Conservation (phyloP, 1,140 invertebrate species). For the Penaeus chinensis region DNA sequence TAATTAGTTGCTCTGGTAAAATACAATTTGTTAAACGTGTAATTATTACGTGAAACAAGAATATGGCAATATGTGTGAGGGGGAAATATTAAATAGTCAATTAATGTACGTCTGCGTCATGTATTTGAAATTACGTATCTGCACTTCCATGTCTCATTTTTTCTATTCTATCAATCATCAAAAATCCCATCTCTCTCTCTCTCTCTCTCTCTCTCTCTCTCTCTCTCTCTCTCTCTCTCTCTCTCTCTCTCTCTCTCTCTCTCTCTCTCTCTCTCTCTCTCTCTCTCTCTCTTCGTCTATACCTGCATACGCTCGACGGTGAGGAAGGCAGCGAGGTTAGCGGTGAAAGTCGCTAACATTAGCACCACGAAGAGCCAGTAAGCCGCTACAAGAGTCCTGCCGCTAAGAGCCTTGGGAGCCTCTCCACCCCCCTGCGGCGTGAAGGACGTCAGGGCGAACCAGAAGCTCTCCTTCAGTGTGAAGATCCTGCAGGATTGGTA, state of each 20-base stretch:
- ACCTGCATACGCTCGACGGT: slow-evolving; percentile 96
- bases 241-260: no score
- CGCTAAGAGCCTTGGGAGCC: slow-evolving; percentile 77
- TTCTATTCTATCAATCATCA: no score
- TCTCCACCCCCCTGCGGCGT: slow-evolving; percentile 91
- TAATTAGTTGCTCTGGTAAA: no score
- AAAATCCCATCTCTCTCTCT: background rate
- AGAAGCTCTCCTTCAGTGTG: slow-evolving; percentile 89
- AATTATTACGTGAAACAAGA: no score
- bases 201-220: no score
- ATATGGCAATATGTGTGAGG: no score
- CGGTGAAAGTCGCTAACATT: slow-evolving; percentile 95
- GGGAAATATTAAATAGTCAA: no score
- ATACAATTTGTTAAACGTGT: no score
- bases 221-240: no score
- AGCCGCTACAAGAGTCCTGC: slow-evolving; percentile 83
- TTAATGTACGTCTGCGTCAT: no score
- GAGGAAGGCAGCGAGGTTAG: slow-evolving; percentile 95
- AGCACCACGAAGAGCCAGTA: slow-evolving; percentile 94
- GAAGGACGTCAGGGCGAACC: slow-evolving; percentile 93
- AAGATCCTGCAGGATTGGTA: slow-evolving; percentile 69
- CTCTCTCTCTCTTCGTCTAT: background rate
- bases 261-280: background rate
- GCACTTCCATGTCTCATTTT: no score
- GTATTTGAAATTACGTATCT: no score